Conservation (phyloP, 2,113 vertebrate genomes). For the Amphiprion percula region DNA sequence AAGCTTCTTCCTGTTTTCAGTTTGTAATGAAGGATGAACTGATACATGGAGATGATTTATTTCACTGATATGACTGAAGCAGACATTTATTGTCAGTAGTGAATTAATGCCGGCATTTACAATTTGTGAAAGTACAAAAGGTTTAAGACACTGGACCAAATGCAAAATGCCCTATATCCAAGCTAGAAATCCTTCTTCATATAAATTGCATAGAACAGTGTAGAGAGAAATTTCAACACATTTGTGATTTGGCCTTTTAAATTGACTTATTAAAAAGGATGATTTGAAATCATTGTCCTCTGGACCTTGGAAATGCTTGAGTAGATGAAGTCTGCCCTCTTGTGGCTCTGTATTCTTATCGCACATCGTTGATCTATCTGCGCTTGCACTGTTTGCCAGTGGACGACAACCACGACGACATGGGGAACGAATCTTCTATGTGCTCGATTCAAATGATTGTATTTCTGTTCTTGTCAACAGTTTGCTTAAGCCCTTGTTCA, state of each 20-base stretch:
- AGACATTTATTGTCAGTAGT: conserved; percentile 25
- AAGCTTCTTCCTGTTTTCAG: conserved; percentile 5
- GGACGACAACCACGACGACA: conserved; percentile 22
- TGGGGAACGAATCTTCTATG: conserved; percentile 48
- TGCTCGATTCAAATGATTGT: conserved; percentile 79
- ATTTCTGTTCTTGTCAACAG: conserved; percentile 69
- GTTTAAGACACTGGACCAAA: conserved; percentile 46
- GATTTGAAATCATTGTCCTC: conserved; percentile 19
- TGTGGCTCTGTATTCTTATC: conserved; percentile 54
- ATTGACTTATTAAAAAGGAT: background rate
- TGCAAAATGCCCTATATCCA: background rate
- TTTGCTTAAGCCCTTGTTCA: conserved; percentile 69
- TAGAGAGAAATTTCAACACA: conserved; percentile 1
- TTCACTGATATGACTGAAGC: conserved; percentile 30
- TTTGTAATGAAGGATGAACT: conserved; percentile 15
- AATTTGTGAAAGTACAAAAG: conserved; percentile 25
- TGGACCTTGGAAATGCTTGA: conserved; percentile 40
- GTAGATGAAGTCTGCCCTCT: conserved; percentile 59
- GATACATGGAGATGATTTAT: conserved; percentile 14
- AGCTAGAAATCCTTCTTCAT: conserved; percentile 23
- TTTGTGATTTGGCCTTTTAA: conserved; percentile 22
- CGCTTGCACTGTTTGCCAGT: conserved; percentile 55
- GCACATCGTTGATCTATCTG: conserved; percentile 59
- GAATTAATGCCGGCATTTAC: conserved; percentile 29
- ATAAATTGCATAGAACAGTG: background rate